Base-by-base conservation (phyloP, 1,140 invertebrate genomes). In the Drosophila ficusphila region DNA sequence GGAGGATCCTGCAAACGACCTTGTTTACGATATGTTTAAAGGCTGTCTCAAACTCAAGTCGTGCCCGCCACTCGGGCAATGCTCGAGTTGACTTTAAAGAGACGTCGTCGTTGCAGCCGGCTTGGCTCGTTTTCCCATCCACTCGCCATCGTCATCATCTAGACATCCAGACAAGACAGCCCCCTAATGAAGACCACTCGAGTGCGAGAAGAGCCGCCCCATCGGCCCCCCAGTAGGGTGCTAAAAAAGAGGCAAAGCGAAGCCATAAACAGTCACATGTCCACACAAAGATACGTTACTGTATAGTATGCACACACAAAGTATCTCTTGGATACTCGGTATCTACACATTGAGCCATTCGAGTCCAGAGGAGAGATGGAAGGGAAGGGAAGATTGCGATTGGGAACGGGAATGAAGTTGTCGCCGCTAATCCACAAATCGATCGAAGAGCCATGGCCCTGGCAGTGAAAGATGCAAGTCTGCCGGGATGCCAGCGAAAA, bases 171-270 rank as follows among this genome's bases (percentile, higher is more conserved):
- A 73, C 68, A 72, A 65, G 62, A 65, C 65, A 72, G 75, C 56
- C 76, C 76, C 70, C 81, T 79, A 83, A 83, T 85, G 79, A 85
- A 85, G 76, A 83, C 76, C 81, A 86, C 79, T 85, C 61, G 51
- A 78, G 53, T 62, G 47, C 47, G 54, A 67, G 64, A 65, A 69
- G 65, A 25, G 65, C 49, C 65, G 29, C 39, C 61, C 23, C 29
- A 23, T 14, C 9, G 38, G 25, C 25, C 58, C 60, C 62, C 44
- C 38, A 42, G 60, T 25, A 65, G 62, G 62, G 34, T 41, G 42
- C 61, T 41, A 67, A 51, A 67, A 51, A 33, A 51, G 46, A 9
- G 47, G 61, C 64, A 34, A 48, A 12, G 18, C 41, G 41, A 72
- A 72, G 68, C 69, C 47, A 72, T 49, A 72, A 61, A 61, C 46